phyloP scores from a whole-genome alignment of 2,888 invertebrate species.

The Hypolimnas misippus region DNA sequence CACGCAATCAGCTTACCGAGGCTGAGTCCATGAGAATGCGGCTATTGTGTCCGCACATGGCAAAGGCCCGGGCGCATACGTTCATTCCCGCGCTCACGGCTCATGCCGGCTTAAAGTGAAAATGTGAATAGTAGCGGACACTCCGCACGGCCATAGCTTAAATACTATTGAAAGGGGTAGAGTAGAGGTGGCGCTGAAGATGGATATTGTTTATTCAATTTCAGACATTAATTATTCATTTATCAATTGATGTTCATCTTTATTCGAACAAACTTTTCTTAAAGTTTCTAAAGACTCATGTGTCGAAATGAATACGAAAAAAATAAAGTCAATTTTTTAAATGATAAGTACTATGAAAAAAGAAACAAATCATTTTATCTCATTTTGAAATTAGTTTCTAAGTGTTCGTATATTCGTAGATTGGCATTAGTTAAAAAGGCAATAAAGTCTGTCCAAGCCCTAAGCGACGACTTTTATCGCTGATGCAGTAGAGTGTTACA shows the following conservation, averaged over 20 bases:
- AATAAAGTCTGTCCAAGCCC: constrained; percentile 5
- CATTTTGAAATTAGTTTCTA: too few relatives aligned
- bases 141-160: constrained; percentile 47
- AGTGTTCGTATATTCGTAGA: too few relatives aligned
- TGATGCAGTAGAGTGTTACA: constrained; percentile 23
- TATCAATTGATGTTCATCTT: not conserved
- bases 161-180: constrained; percentile 45
- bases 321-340: too few relatives aligned
- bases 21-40: constrained; percentile 82
- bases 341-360: too few relatives aligned
- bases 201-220: not conserved
- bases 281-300: too few relatives aligned
- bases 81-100: constrained; percentile 54
- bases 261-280: too few relatives aligned
- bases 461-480: constrained; percentile 12
- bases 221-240: not conserved
- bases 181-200: constrained; percentile 10
- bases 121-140: constrained; percentile 52
- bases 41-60: constrained; percentile 81
- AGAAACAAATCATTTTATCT: too few relatives aligned
- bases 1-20: constrained; percentile 83
- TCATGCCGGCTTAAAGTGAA: constrained; percentile 54
- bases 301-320: too few relatives aligned
- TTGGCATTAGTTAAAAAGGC: too few relatives aligned
- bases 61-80: constrained; percentile 67